These are phyloP conservation scores for Merodon equestris DNA, from an alignment of 2,888 invertebrate species.

Conservation along the genomic window DNA sequence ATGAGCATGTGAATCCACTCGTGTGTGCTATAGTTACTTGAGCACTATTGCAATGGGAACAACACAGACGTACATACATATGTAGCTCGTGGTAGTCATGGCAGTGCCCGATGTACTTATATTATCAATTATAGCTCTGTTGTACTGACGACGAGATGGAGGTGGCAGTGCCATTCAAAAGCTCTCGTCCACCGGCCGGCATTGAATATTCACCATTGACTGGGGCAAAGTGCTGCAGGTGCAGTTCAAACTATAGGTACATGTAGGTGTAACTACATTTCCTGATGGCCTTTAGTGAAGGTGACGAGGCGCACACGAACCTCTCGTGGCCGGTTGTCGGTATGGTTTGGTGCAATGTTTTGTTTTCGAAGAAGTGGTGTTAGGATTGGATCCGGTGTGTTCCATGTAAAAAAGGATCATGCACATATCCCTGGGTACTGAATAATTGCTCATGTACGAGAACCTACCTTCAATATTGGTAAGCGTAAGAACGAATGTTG, in stretches of 20 bases:
- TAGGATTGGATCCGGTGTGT: constrained; percentile 1
- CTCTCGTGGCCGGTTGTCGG: constrained; percentile 46
- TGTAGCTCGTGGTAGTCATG: too few relatives aligned
- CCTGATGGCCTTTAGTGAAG: constrained; percentile 42
- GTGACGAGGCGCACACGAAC: constrained; percentile 57
- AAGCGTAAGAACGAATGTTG: constrained; percentile 40
- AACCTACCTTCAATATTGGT: constrained; percentile 51
- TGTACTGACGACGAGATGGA: constrained; percentile 10
- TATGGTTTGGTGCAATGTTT: background rate
- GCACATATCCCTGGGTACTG: constrained; percentile 22
- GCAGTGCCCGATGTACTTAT: constrained; percentile 33
- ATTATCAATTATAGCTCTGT: constrained; percentile 54
- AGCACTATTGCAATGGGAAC: constrained; percentile 8
- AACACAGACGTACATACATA: too few relatives aligned
- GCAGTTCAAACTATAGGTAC: background rate
- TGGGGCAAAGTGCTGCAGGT: constrained; percentile 13
- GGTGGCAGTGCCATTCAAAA: constrained; percentile 50
- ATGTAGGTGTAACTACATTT: too few relatives aligned
- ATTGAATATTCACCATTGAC: constrained; percentile 33
- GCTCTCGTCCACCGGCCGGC: constrained; percentile 23
- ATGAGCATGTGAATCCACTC: constrained; percentile 10
- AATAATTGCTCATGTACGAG: constrained; percentile 59
- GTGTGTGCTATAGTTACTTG: background rate
- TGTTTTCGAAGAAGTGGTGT: background rate
- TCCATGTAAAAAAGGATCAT: constrained; percentile 51